Conservation (phyloP, 2,888 invertebrate genomes). For the Diarsia brunnea region DNA sequence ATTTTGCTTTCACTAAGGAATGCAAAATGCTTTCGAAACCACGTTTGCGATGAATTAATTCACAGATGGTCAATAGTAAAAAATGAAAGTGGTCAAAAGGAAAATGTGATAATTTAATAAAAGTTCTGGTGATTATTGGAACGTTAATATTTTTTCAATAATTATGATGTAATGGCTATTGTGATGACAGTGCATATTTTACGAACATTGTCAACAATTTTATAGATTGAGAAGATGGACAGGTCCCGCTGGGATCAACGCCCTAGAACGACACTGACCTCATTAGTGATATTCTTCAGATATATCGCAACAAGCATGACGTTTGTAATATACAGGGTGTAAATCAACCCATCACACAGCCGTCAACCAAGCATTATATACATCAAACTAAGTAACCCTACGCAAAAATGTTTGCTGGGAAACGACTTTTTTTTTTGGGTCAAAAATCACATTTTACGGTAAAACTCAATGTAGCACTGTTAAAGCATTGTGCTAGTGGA, state of each 20-base stretch:
- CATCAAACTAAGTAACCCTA: no score
- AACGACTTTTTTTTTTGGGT: no score
- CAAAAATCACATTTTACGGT: no score
- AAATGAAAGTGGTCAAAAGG: constrained; percentile 70
- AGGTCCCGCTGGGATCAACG: not conserved
- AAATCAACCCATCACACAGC: no score
- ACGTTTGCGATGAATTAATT: constrained; percentile 69
- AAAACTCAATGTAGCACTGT: no score
- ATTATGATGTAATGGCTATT: constrained; percentile 18
- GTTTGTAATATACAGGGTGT: no score
- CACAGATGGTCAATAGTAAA: constrained; percentile 61
- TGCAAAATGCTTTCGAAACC: constrained; percentile 74
- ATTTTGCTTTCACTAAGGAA: constrained; percentile 79
- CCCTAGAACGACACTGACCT: not conserved
- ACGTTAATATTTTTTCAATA: constrained; percentile 2
- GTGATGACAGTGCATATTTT: not conserved
- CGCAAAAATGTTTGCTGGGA: no score
- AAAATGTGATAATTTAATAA: constrained; percentile 53
- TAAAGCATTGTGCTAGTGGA: no score
- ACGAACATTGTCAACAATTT: not conserved
- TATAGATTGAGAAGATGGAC: not conserved
- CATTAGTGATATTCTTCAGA: not conserved
- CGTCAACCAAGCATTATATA: no score
- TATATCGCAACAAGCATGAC: not conserved
- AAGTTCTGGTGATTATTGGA: constrained; percentile 15